Base-by-base conservation (phyloP, 2,888 invertebrate species). In the Coleophora flavipennella region DNA sequence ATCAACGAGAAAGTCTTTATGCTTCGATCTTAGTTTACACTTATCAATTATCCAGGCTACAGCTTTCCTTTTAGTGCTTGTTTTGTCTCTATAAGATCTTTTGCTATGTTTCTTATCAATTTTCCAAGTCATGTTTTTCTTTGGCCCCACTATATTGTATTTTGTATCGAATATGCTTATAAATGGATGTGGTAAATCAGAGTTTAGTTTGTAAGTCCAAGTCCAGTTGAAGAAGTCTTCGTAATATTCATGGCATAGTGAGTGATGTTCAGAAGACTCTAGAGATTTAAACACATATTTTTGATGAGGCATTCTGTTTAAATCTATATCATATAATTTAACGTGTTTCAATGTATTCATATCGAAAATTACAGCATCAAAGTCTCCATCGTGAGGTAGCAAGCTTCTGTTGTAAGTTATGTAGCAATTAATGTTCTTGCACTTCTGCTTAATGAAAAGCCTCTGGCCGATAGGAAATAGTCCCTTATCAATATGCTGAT, bases 171-270 rank as follows among this genome's bases (percentile, higher is more conserved):
- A 59, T 14, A 81, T 65, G 32, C 62, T 62, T 7, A 77, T 54
- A 45, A 72, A 76, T 1, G 80, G 67, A 33, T 72, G 68, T 1
- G 72, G 65, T 41, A 81, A 60, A 39, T 76, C 75, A 0, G 81
- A 80, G 41, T 72, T 59, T 1, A 78, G 49, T 55, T 65, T 78
- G 13, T 81, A 84, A 1, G 80, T 77, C 83, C 83, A 81, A 0
- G 83, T 80, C 72, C 66, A 72, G 39, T 83, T 83, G 39, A 85
- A 85, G 42, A 80, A 85, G 20, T 67, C 41, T 3, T 81, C 76
- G 13, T 68, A 71, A 4, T 50, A 45, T 0, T 55, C 48, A 39
- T 74, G 53, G 40, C 84, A 84, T 0, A 80, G 31, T 0, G 77
- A 65, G 45, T 67, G 59, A 12, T 59, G 60, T 6, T 62, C 63